Evolutionary conservation across 2,113 vertebrate species (phyloP).

Genomic region (Tachycineta bicolor): DNA sequence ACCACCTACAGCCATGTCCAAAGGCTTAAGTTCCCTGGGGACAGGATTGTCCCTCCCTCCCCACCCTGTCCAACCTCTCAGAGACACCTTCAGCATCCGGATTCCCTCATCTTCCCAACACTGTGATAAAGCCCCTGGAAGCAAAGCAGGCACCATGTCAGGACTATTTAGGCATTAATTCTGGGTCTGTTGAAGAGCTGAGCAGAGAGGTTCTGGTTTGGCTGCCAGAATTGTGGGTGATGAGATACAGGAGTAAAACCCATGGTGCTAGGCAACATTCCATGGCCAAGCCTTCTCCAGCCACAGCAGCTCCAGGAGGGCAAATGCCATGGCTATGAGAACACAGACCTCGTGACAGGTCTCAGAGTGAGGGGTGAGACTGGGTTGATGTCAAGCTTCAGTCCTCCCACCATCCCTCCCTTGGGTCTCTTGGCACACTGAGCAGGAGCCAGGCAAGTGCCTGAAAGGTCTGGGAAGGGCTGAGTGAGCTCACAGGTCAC

Average conservation of each 20-base stretch:
- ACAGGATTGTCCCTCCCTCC: neutral
- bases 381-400: constrained; percentile 1
- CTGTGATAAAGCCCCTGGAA: neutral
- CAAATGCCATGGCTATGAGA: constrained; percentile 11
- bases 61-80: neutral
- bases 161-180: neutral
- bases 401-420: neutral
- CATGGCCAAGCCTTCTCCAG: neutral
- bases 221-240: neutral
- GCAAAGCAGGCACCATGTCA: neutral
- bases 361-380: neutral
- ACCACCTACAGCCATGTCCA: neutral
- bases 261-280: neutral
- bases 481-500: neutral
- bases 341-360: neutral
- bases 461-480: neutral
- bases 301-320: neutral
- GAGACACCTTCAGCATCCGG: neutral
- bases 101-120: neutral
- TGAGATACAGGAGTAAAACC: neutral
- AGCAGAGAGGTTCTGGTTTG: neutral
- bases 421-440: neutral
- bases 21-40: neutral
- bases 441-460: neutral
- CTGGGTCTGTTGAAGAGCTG: neutral